Evolutionary conservation across 2,797 vertebrate species (phyloP).

Genomic region (Yasuhikotakia modesta): DNA sequence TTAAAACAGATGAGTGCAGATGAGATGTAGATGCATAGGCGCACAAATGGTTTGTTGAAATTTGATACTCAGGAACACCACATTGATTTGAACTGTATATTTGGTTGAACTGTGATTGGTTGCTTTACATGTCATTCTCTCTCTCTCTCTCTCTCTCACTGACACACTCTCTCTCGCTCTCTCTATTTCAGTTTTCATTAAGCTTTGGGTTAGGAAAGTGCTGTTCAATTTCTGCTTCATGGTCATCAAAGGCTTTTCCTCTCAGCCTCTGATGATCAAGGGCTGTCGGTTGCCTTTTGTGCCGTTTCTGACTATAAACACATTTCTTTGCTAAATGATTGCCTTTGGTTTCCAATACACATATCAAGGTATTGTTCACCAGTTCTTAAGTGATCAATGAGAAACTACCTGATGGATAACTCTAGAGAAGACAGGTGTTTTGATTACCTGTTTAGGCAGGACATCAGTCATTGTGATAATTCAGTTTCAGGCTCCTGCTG

Average conservation of each 20-base stretch:
- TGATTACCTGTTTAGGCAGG: conserved; percentile 17
- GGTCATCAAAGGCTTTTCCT: conserved; percentile 69
- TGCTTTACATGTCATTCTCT: too few species aligned
- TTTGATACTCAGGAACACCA: neutral
- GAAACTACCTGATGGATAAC: neutral
- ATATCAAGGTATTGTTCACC: conserved; percentile 18
- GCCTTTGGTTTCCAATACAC: conserved; percentile 7
- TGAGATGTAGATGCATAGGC: conserved; percentile 31
- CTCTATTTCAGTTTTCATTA: too few species aligned
- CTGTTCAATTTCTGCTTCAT: conserved; percentile 28
- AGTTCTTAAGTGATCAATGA: conserved; percentile 20
- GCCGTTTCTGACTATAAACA: conserved; percentile 35
- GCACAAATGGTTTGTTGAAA: conserved; percentile 22
- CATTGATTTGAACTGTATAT: too few species aligned
- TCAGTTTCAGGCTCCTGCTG: neutral
- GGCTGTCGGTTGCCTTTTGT: conserved; percentile 51
- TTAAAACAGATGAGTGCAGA: conserved; percentile 33
- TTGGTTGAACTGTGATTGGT: too few species aligned
- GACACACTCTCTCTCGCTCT: too few species aligned
- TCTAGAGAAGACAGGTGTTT: conserved; percentile 14
- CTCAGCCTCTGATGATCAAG: conserved; percentile 72
- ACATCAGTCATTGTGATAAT: conserved; percentile 38
- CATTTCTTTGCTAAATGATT: conserved; percentile 29
- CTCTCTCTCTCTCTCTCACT: too few species aligned
- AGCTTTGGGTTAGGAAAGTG: conserved; percentile 9